Percentiles rank a stretch among this genome's conserved stretches.
Evolutionary conservation across 2,888 invertebrate genomes (phyloP).

Genomic region (Drosophila ochracea): DNA sequence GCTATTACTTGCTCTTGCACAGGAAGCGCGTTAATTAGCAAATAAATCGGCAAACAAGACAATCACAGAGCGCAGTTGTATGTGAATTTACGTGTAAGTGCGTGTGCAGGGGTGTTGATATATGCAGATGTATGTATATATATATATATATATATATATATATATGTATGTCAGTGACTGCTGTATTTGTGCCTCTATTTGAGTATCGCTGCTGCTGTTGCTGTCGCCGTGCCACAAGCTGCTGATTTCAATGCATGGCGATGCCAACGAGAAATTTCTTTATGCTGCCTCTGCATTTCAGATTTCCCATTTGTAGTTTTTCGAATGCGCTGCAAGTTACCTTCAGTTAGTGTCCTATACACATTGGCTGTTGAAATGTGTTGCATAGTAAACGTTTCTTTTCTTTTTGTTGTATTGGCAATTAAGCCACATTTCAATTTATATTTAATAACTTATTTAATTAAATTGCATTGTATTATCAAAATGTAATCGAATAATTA

Average conservation of each 20-base stretch:
- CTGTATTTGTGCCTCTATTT: constrained; percentile 26
- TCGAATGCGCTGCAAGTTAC: constrained; percentile 36
- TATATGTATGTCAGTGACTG: constrained; percentile 10
- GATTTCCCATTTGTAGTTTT: constrained; percentile 37
- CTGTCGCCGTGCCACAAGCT: constrained; percentile 23
- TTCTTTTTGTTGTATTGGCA: background rate
- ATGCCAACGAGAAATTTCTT: constrained; percentile 37
- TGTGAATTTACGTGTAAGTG: constrained; percentile 3
- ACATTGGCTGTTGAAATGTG: background rate
- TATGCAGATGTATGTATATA: constrained; percentile 6
- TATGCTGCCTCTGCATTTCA: constrained; percentile 66
- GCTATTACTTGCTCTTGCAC: constrained; percentile 29
- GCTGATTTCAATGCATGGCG: constrained; percentile 67
- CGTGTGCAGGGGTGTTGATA: background rate
- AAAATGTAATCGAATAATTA: background rate
- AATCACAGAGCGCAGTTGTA: constrained; percentile 51
- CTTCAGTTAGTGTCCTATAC: background rate
- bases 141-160: constrained; percentile 13
- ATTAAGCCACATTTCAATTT: background rate
- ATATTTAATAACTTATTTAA: constrained; percentile 3
- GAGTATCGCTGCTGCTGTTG: constrained; percentile 3
- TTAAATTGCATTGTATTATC: background rate
- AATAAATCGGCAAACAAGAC: constrained; percentile 64
- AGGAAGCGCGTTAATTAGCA: constrained; percentile 77
- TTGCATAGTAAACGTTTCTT: background rate